Base-by-base conservation (phyloP, 92 coral and sea anemone genomes). In the Porites cylindrica region DNA sequence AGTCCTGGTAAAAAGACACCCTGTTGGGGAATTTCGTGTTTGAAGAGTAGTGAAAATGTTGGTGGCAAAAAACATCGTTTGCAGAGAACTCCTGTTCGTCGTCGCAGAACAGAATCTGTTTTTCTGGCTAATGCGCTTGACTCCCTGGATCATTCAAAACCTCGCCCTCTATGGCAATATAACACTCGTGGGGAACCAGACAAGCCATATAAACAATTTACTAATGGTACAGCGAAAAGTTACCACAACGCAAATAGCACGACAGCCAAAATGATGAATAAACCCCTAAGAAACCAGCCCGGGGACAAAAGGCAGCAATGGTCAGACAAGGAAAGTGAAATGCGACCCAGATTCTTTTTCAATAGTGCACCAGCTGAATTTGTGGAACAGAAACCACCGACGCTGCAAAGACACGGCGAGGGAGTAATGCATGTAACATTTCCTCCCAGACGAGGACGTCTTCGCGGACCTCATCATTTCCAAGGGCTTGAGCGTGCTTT, bases 271-370 rank as follows among this genome's bases (percentile, higher is more conserved):
- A 68, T 11, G 29, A 23, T 70, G 7, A 81, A 70, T 8, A 76
- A 77, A 51, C 81, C 80, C 18, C 43, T 53, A 8, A 76, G 69
- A 54, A 59, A 64, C 50, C 90, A 90, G 51, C 56, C 77, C 52
- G 93, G 93, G 14, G 71, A 61, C 16, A 86, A 86, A 72, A 82
- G 93, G 24, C 90, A 90, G 23, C 79, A 76, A 66, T 86, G 93
- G 93, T 54, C 68, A 11, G 69, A 79, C 7, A 8, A 54, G 2
- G 69, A 65, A 4, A 66, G 66, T 19, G 87, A 75, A 51, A 60
- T 86, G 72, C 80, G 93, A 24, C 87, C 89, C 20, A 90, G 90
- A 0, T 75, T 90, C 70, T 66, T 88, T 43, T 90, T 80, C 65
- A 88, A 81, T 61, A 80, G 87, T 13, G 87, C 87, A 6, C 87